Base-by-base conservation (phyloP, 2,797 vertebrate genomes). In the Tolypeutes matacus region DNA sequence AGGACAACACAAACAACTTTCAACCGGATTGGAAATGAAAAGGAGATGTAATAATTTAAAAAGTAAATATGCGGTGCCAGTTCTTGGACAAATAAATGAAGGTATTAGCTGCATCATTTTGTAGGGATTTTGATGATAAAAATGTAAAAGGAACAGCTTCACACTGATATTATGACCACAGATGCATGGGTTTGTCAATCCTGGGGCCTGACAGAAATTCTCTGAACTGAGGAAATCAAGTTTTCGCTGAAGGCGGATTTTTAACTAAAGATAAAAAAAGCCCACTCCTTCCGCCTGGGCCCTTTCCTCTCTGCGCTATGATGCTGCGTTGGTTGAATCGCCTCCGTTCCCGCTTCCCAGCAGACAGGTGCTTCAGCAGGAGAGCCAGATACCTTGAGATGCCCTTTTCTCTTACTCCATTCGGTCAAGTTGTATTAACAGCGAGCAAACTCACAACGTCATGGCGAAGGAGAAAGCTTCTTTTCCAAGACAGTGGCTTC, bases 11-110 rank as follows among this genome's bases (percentile, higher is more conserved):
- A 67, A 7, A 36, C 34, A 86, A 15, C n/a, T 69, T 92, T 91
- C 67, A 80, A 23, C 75, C 58, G 88, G n/a, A 72, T 20, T 85
- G 58, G 92, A 70, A 95, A 92, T 86, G 60, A 88, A 83, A 92
- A 80, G n/a, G 69, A 42, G 84, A 39, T 77, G 20, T n/a, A 94
- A n/a, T 87, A 36, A 86, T 51, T 94, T 94, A 65, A 94, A 65
- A 86, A 80, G 58, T 70, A 87, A 82, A 65, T 20, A 3, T 17
- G 42, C 27, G 58, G 11, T 49, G 9, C 29, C 46, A 78, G 20
- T 73, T 91, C 34, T 72, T 84, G 21, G 53, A 53, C 67, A 91
- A 62, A 46, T 70, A 76, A 82, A 51, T 75, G 34, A 25, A 72
- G 27, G 64, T 84, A 1, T 73, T 58, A 56, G 20, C 56, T 76